Conservation (phyloP, 1,140 invertebrate genomes). For the Armadillidium nasatum region DNA sequence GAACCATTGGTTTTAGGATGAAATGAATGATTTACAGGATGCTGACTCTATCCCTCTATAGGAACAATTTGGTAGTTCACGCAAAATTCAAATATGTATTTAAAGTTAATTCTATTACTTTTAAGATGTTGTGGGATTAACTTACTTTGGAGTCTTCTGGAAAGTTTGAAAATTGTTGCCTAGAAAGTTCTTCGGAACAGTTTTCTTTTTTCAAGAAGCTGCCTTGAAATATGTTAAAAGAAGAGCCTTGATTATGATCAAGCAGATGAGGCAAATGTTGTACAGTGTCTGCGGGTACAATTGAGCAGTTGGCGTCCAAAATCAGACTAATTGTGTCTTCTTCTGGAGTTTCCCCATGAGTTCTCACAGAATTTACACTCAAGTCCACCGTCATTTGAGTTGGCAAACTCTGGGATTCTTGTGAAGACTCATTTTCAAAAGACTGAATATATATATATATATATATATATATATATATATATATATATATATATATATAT, state of each 20-base stretch:
- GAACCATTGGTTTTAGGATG: no score
- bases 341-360: not conserved
- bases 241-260: not conserved
- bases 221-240: not conserved
- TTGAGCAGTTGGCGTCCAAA: conserved; percentile 1
- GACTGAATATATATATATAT: no score
- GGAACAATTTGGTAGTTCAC: no score
- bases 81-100: no score
- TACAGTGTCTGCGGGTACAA: not conserved
- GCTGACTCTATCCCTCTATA: no score
- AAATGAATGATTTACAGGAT: no score
- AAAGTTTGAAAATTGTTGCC: not conserved
- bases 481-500: no score
- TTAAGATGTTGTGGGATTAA: not conserved
- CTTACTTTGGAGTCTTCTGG: not conserved
- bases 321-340: not conserved
- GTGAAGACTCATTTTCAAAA: no score
- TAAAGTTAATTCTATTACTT: no score
- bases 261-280: not conserved
- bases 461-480: no score
- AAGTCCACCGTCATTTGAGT: not conserved
- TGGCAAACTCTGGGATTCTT: not conserved
- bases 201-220: not conserved
- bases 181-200: not conserved
- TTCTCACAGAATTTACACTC: not conserved